These are phyloP conservation scores for Lordiphosa mommai DNA, from an alignment of 1,140 invertebrate genomes.

Conservation along the genomic window DNA sequence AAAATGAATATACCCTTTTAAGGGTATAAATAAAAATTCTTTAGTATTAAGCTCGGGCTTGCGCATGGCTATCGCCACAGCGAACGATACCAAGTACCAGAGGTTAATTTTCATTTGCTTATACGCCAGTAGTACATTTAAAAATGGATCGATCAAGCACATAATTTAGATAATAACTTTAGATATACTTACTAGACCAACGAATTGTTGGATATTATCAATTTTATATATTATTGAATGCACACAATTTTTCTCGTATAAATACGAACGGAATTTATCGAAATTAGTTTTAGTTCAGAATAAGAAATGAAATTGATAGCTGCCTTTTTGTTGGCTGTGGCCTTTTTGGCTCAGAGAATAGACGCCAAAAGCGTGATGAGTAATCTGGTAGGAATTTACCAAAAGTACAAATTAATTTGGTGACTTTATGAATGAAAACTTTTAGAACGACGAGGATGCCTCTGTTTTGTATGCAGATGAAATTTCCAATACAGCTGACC, in stretches of 20 bases:
- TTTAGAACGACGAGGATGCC: constrained; percentile 30
- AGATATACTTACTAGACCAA: no score
- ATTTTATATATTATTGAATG: no score
- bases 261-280: neutral
- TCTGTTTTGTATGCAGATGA: constrained; percentile 9
- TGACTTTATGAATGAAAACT: neutral
- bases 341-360: constrained; percentile 14
- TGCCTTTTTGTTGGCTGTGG: constrained; percentile 16
- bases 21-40: no score
- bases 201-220: no score
- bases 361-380: constrained; percentile 31
- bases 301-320: constrained; percentile 36
- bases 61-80: no score
- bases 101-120: no score
- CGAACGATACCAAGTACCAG: no score
- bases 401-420: no score
- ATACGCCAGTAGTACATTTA: no score
- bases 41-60: no score
- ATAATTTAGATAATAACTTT: constrained; percentile 20
- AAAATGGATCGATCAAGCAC: constrained; percentile 28
- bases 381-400: constrained; percentile 16
- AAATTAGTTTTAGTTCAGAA: constrained; percentile 24
- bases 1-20: no score
- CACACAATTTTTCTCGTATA: no score
- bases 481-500: constrained; percentile 9